These are phyloP conservation scores for Sycobia sp. DNA, from an alignment of 1,140 invertebrate species.

Conservation along the genomic window DNA sequence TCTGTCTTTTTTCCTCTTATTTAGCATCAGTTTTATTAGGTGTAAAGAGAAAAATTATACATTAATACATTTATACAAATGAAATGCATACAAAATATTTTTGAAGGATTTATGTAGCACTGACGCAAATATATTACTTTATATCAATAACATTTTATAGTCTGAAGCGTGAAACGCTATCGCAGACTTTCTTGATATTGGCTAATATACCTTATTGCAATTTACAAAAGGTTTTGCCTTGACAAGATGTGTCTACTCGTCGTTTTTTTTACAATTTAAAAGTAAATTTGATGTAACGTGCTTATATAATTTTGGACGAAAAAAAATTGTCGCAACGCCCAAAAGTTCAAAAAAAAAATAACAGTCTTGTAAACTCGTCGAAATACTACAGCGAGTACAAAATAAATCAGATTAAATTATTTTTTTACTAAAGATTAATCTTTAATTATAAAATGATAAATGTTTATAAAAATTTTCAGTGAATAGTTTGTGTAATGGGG, in stretches of 20 bases:
- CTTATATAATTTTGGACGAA: constrained; percentile 1
- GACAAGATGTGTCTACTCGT: constrained; percentile 27
- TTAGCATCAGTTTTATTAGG: constrained; percentile 35
- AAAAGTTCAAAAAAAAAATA: constrained; percentile 13
- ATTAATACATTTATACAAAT: constrained; percentile 31
- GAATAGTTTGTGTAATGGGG: constrained; percentile 3
- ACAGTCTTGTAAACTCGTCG: constrained; percentile 23
- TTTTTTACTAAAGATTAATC: constrained; percentile 1
- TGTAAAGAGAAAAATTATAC: constrained; percentile 33
- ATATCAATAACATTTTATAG: constrained; percentile 33
- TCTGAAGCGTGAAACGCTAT: constrained; percentile 15
- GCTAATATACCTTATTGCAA: too few relatives aligned
- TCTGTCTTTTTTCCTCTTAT: constrained; percentile 12
- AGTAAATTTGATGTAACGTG: constrained; percentile 12
- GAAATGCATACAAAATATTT: constrained; percentile 38
- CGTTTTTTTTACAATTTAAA: constrained; percentile 6
- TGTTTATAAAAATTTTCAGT: constrained; percentile 13
- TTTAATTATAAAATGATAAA: constrained; percentile 10
- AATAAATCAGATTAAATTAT: constrained; percentile 10
- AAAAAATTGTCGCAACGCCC: not conserved
- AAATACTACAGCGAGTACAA: constrained; percentile 22
- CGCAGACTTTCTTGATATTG: constrained; percentile 35
- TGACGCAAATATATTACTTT: constrained; percentile 30
- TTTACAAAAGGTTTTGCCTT: constrained; percentile 22
- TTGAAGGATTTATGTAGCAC: constrained; percentile 25